A percentile compares a stretch with the other conserved stretches of the same genome.
Conservation (phyloP, 2,113 vertebrate species). For the Cavia porcellus region DNA sequence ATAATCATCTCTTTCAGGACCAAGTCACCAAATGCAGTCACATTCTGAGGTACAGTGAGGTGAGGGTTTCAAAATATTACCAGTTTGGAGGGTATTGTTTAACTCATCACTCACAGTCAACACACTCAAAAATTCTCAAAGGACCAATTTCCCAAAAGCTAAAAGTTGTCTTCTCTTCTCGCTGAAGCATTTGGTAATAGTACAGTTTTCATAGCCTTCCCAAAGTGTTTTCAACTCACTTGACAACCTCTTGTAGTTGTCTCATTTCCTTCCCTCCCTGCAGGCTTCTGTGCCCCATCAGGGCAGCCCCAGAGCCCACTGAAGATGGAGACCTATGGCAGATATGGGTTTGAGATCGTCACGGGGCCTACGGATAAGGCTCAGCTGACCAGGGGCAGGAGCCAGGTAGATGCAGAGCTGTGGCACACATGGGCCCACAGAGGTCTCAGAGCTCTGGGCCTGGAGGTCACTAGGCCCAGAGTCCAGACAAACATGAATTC, state of each 20-base stretch:
- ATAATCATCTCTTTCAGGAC: not conserved
- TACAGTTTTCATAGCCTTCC: slow-evolving; percentile 19
- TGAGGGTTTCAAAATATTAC: not conserved
- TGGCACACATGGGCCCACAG: not conserved
- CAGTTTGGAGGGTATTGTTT: not conserved
- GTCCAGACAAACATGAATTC: not conserved
- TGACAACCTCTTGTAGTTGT: not conserved
- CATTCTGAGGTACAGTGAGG: not conserved
- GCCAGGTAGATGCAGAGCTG: not conserved
- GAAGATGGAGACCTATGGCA: not conserved
- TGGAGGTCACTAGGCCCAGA: not conserved
- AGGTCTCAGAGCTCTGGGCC: not conserved
- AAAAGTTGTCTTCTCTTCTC: slow-evolving; percentile 43
- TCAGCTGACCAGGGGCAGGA: not conserved
- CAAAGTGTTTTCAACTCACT: slow-evolving; percentile 33
- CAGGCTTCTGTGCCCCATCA: not conserved
- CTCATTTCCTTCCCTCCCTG: not conserved
- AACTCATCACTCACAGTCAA: not conserved
- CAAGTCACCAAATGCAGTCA: not conserved
- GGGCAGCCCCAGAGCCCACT: not conserved
- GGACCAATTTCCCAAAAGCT: slow-evolving; percentile 20
- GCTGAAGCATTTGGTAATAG: slow-evolving; percentile 26
- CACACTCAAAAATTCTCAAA: slow-evolving; percentile 1
- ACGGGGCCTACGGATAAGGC: not conserved
- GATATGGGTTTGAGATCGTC: not conserved